Base-by-base conservation (phyloP, 2,797 vertebrate genomes). In the Crenuchus spilurus region DNA sequence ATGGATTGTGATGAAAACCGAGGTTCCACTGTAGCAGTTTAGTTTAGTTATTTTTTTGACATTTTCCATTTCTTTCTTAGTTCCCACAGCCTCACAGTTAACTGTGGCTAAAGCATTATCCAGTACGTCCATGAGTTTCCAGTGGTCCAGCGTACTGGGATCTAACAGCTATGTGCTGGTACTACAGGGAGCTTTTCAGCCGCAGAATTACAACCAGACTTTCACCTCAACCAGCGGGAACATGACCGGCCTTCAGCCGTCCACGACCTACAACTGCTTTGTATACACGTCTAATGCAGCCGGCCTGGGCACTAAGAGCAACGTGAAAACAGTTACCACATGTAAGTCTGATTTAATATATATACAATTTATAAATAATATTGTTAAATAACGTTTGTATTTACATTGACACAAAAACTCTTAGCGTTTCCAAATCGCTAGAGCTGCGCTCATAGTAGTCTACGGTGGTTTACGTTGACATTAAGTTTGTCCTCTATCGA, bases 51-150 rank as follows among this genome's bases (percentile, higher is more conserved):
- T n/a, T n/a, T n/a, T n/a, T n/a, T n/a, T n/a, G n/a, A n/a, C n/a
- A n/a, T n/a, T 14, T 35, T 35, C 63, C 14, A 4, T 52, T 46
- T 66, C 54, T n/a, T 33, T 57, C 73, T 69, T 83, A 95, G 94
- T 95, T 61, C 91, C 92, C 0, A 80, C 83, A 7, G 76, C 70
- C 26, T 87, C 92, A 18, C 89, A 93, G 76, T 86, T 94, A 57
- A 86, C 80, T 8, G 74, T 61, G 41, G 77, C 84, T 16, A 81
- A 74, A 84, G 86, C 92, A 6, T 80, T 89, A 52, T 90, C 92
- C 0, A 94, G 93, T 74, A 86, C 90, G 18, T 80, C 89, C 0
- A 84, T 94, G 70, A 77, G 0, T 16, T 86, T 92, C 33, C 67
- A 85, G 57, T 95, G 93, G 94, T 84, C 88, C 42, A 74, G 5